Percentiles rank a stretch among this genome's conserved stretches.
These are phyloP conservation scores for Ctena decussata DNA, from an alignment of 2,888 invertebrate genomes.

Conservation along the genomic window DNA sequence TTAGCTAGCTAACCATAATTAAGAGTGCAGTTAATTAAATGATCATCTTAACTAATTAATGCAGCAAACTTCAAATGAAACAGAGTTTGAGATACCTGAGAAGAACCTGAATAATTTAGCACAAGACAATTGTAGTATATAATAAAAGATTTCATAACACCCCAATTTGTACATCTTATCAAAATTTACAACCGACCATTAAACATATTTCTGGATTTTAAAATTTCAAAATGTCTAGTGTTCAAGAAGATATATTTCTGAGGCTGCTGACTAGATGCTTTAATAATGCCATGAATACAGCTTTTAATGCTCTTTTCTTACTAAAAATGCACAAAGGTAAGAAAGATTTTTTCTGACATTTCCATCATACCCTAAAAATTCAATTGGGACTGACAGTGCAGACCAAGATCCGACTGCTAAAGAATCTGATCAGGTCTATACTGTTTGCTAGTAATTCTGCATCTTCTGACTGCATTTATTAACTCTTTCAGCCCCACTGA, in stretches of 20 bases:
- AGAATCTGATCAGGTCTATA: no score
- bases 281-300: slow-evolving; percentile 27
- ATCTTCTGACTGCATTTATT: no score
- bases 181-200: not conserved
- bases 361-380: no score
- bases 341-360: not conserved
- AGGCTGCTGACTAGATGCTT: slow-evolving; percentile 26
- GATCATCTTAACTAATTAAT: not conserved
- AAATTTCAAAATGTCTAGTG: not conserved
- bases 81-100: not conserved
- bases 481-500: no score
- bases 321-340: slow-evolving; percentile 43
- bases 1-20: no score
- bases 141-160: not conserved
- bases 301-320: slow-evolving; percentile 21
- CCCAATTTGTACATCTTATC: not conserved
- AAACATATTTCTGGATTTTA: not conserved
- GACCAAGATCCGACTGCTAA: no score
- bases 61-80: not conserved
- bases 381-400: no score
- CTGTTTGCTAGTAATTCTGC: no score
- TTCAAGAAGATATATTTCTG: slow-evolving; percentile 34
- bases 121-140: not conserved
- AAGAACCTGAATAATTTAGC: not conserved
- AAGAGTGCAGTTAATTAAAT: no score